A percentile compares a stretch with the other conserved stretches of the same genome.
These are phyloP conservation scores for Hirtodrosophila alboralis DNA, from an alignment of 2,888 invertebrate species.

Conservation along the genomic window DNA sequence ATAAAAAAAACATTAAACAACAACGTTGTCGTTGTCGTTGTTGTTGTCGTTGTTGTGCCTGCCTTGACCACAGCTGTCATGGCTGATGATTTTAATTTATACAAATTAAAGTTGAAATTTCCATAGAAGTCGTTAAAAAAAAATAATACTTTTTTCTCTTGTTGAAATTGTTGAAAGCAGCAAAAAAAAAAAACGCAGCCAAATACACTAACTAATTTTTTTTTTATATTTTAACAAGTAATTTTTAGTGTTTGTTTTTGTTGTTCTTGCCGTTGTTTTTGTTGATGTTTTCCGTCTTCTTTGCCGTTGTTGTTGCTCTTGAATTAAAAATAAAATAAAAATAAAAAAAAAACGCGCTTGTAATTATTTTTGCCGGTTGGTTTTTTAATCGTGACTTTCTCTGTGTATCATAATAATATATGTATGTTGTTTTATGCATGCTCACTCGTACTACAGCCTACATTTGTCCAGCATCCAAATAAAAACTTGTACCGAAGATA, in stretches of 20 bases:
- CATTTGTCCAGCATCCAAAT: conserved; percentile 51
- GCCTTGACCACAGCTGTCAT: conserved; percentile 51
- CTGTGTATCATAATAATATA: conserved; percentile 49
- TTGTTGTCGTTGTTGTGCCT: conserved; percentile 12
- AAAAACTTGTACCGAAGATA: conserved; percentile 9
- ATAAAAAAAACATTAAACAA: conserved; percentile 4
- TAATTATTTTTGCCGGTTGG: conserved; percentile 60
- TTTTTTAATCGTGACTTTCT: conserved; percentile 57
- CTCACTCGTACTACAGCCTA: neutral
- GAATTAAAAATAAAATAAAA: no score
- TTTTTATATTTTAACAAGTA: no score
- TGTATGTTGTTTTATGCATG: conserved; percentile 24
- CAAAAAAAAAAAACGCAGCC: conserved; percentile 3
- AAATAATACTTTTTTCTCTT: conserved; percentile 7
- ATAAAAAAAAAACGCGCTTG: conserved; percentile 33
- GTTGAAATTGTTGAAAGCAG: conserved; percentile 38
- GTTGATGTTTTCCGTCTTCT: conserved; percentile 11
- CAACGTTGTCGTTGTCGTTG: conserved; percentile 9
- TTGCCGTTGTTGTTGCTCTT: conserved; percentile 11
- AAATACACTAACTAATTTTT: no score
- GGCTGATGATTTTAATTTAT: conserved; percentile 61
- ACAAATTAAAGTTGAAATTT: conserved; percentile 57
- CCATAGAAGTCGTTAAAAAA: conserved; percentile 59
- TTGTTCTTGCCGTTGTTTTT: conserved; percentile 3
- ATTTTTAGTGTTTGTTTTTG: conserved; percentile 11